phyloP scores from a whole-genome alignment of 2,888 invertebrate species.

The Phaedon cochleariae region DNA sequence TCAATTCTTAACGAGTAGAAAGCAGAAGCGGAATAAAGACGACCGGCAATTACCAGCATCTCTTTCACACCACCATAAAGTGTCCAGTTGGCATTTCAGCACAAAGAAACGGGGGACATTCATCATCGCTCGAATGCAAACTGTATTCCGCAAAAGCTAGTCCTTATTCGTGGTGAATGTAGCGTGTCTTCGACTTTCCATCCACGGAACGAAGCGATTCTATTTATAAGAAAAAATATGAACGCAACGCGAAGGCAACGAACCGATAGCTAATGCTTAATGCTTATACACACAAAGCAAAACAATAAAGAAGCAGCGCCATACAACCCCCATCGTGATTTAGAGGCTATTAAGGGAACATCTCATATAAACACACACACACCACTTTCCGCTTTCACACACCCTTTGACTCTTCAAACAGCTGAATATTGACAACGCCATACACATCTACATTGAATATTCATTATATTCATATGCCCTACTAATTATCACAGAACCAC shows the following conservation, averaged over 20 bases:
- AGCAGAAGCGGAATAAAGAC: neutral
- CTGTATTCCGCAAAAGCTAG: slow-evolving; percentile 8
- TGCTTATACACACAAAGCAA: slow-evolving; percentile 30
- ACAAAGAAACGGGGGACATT: neutral
- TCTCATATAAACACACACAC: slow-evolving; percentile 3
- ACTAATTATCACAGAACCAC: neutral
- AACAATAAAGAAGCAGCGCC: slow-evolving; percentile 31
- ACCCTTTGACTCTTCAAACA: neutral
- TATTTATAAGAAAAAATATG: slow-evolving; percentile 25
- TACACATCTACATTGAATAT: neutral
- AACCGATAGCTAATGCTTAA: slow-evolving; percentile 32
- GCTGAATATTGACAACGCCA: neutral
- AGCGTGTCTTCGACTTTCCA: slow-evolving; percentile 24
- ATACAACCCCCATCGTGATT: slow-evolving; percentile 25
- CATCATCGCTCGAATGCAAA: slow-evolving; percentile 11
- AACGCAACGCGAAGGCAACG: slow-evolving; percentile 30
- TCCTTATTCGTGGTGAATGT: slow-evolving; percentile 22
- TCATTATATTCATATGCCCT: no score
- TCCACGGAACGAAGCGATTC: neutral
- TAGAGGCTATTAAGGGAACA: slow-evolving; percentile 18
- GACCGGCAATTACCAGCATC: neutral
- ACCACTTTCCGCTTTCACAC: neutral
- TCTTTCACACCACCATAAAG: neutral
- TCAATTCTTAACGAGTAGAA: neutral
- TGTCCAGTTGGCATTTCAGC: neutral